Base-by-base conservation (phyloP, 2,888 invertebrate species). In the Pristionchus fissidentatus region DNA sequence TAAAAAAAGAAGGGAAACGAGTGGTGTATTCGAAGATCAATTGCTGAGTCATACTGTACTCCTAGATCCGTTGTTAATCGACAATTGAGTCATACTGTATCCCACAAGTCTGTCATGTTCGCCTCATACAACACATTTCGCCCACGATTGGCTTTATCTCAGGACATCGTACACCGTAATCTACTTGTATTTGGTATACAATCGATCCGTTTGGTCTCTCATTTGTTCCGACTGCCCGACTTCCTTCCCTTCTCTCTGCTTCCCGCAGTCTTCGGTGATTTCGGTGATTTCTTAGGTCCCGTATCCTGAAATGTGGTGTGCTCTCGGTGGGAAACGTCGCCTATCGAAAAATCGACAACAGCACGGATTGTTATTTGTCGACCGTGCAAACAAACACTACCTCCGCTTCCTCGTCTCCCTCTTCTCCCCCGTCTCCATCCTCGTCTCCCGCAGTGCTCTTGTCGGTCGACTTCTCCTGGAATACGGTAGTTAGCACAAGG, bases 81-180 rank as follows among this genome's bases (percentile, higher is more conserved):
- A n/a, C n/a, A n/a, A n/a, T n/a, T n/a, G n/a, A n/a, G n/a, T n/a
- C n/a, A n/a, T n/a, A n/a, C n/a, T n/a, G n/a, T n/a, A n/a, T n/a
- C n/a, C n/a, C n/a, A n/a, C n/a, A n/a, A n/a, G n/a, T n/a, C n/a
- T n/a, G n/a, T n/a, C n/a, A n/a, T n/a, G n/a, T n/a, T n/a, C n/a
- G n/a, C n/a, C n/a, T n/a, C n/a, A n/a, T n/a, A n/a, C n/a, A n/a
- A n/a, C n/a, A n/a, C n/a, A n/a, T n/a, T n/a, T n/a, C n/a, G n/a
- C n/a, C n/a, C 70, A 70, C 70, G 41, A 70, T 70, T 70, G 70
- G 70, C 70, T 70, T 70, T 70, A 70, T 70, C 19, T n/a, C 43
- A n/a, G n/a, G n/a, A n/a, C n/a, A n/a, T n/a, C n/a, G n/a, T n/a
- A n/a, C n/a, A n/a, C n/a, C 41, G 22, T 41, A 70, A 41, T 41